A percentile compares a stretch with the other conserved stretches of the same genome.
These are phyloP conservation scores for Hippoglossus hippoglossus DNA, from an alignment of 2,797 vertebrate species.

Conservation along the genomic window DNA sequence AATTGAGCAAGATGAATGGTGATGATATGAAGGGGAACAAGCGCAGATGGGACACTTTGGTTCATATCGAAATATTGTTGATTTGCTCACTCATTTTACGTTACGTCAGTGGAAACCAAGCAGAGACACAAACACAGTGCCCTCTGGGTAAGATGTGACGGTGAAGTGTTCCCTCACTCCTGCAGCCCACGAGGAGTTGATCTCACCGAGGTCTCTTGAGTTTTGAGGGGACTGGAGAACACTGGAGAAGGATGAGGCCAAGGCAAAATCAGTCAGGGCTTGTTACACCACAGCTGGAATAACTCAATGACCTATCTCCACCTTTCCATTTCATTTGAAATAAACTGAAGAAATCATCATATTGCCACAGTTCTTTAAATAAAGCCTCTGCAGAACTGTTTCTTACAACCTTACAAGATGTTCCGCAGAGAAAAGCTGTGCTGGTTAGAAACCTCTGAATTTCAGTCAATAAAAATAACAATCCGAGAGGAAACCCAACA, in stretches of 20 bases:
- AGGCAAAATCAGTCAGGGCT: background rate
- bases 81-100: background rate
- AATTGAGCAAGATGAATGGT: slow-evolving; percentile 18
- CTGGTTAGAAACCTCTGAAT: no score
- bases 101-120: background rate
- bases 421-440: no score
- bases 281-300: background rate
- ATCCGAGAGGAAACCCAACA: no score
- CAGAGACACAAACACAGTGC: background rate
- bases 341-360: no score
- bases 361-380: no score
- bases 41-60: background rate
- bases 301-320: background rate
- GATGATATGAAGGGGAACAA: background rate
- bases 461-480: no score
- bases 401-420: no score
- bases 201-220: background rate
- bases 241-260: background rate
- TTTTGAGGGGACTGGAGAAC: background rate
- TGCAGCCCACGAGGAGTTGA: background rate
- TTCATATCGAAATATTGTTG: background rate
- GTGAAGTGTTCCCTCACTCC: background rate
- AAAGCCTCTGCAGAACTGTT: no score
- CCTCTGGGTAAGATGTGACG: background rate
- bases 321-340: no score